A percentile compares a stretch with the other conserved stretches of the same genome.
phyloP scores from a whole-genome alignment of 1,140 invertebrate species.

The Pinna nobilis region DNA sequence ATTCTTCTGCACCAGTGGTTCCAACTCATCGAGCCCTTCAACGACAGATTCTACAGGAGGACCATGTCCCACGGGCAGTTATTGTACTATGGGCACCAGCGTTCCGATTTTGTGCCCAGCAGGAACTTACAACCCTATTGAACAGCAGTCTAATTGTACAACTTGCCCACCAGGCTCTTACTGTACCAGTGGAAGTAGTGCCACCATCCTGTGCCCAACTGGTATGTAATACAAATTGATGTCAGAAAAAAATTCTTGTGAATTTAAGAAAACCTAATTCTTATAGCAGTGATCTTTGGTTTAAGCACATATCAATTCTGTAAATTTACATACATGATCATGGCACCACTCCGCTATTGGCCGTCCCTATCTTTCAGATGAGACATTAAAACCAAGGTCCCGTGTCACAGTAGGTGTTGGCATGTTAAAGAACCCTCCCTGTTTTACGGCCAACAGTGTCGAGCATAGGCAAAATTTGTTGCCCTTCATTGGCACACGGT shows the following conservation, averaged over 20 bases:
- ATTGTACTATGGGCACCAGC: constrained; percentile 63
- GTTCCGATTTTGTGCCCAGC: constrained; percentile 52
- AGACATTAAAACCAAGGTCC: too few species aligned
- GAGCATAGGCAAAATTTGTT: too few species aligned
- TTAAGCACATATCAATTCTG: too few species aligned
- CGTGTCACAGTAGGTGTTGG: too few species aligned
- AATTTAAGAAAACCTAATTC: too few species aligned
- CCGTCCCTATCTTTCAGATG: too few species aligned
- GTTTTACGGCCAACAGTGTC: too few species aligned
- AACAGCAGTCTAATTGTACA: constrained; percentile 60
- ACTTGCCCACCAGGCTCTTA: constrained; percentile 66
- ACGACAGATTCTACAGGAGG: constrained; percentile 55
- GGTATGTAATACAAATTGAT: constrained; percentile 39
- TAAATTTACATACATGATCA: too few species aligned
- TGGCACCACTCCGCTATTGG: too few species aligned
- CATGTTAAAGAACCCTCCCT: too few species aligned
- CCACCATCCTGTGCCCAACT: constrained; percentile 58
- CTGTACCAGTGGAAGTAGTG: constrained; percentile 57
- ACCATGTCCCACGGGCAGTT: constrained; percentile 67
- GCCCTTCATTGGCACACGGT: too few species aligned
- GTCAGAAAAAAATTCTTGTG: constrained; percentile 1
- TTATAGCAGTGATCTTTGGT: too few species aligned
- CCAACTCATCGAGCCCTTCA: constrained; percentile 60
- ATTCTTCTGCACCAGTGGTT: constrained; percentile 65
- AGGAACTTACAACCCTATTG: constrained; percentile 57